These are phyloP conservation scores for Hololepta plana DNA, from an alignment of 2,888 invertebrate species.

Conservation along the genomic window DNA sequence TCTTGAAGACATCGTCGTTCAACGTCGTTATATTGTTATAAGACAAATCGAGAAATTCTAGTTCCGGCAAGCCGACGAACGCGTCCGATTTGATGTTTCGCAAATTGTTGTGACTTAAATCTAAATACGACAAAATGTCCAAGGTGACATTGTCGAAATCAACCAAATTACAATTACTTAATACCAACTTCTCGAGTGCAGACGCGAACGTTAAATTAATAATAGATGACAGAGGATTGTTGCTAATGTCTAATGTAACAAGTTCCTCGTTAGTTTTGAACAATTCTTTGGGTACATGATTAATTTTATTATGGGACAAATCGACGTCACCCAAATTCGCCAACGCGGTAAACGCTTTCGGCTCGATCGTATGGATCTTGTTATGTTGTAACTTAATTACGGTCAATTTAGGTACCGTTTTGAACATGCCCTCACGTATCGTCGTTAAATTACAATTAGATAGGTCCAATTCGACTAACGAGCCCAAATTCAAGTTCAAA, in stretches of 20 bases:
- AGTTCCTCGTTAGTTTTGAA: slow-evolving; percentile 31
- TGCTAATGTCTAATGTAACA: slow-evolving; percentile 47
- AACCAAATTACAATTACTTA: slow-evolving; percentile 48
- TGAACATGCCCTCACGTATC: too few species aligned
- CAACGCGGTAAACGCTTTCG: slow-evolving; percentile 50
- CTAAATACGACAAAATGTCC: too few species aligned
- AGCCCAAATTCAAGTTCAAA: too few species aligned
- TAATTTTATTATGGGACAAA: slow-evolving; percentile 48
- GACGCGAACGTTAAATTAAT: slow-evolving; percentile 39
- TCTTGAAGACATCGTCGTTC: slow-evolving; percentile 47
- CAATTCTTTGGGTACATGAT: slow-evolving; percentile 12
- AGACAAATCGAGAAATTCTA: slow-evolving; percentile 55
- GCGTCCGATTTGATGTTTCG: slow-evolving; percentile 48
- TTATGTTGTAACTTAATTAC: too few species aligned
- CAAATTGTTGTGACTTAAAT: slow-evolving; percentile 50
- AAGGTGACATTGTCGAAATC: too few species aligned
- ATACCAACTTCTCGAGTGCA: slow-evolving; percentile 46
- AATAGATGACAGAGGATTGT: slow-evolving; percentile 53
- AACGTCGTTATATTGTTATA: slow-evolving; percentile 50
- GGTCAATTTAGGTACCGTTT: too few species aligned
- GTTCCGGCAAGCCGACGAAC: slow-evolving; percentile 43
- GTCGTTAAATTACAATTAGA: too few species aligned
- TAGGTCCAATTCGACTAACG: too few species aligned
- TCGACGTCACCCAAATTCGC: slow-evolving; percentile 48
- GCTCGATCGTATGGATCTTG: slow-evolving; percentile 40